Conservation (phyloP, 2,888 invertebrate genomes). For the Drosophila colorata region DNA sequence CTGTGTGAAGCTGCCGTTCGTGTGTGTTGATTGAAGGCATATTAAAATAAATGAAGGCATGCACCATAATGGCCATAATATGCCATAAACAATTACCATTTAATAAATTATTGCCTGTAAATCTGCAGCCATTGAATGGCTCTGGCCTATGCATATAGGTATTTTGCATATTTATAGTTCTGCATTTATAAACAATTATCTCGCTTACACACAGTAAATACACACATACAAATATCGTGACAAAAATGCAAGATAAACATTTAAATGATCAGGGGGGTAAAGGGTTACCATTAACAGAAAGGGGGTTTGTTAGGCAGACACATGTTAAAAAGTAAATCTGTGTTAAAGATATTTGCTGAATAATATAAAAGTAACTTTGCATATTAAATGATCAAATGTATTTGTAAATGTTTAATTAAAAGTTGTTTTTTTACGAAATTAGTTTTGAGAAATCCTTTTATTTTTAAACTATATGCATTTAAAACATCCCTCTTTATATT, state of each 20-base stretch:
- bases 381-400: no score
- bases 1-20: slow-evolving; percentile 5
- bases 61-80: slow-evolving; percentile 55
- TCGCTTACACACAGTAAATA: slow-evolving; percentile 40
- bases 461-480: no score
- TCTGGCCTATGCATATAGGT: slow-evolving; percentile 8
- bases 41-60: slow-evolving; percentile 67
- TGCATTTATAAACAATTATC: slow-evolving; percentile 55
- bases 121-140: slow-evolving; percentile 36
- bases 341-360: not conserved
- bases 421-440: no score
- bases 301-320: not conserved
- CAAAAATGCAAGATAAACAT: slow-evolving; percentile 26
- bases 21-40: slow-evolving; percentile 56
- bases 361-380: no score
- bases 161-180: slow-evolving; percentile 47
- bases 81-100: slow-evolving; percentile 72
- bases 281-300: not conserved
- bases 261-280: slow-evolving; percentile 2
- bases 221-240: slow-evolving; percentile 1
- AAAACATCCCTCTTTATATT: no score
- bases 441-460: no score
- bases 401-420: no score
- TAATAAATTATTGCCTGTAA: slow-evolving; percentile 60
- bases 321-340: not conserved